Percentiles rank a stretch among this genome's conserved stretches.
Evolutionary conservation across 2,113 vertebrate genomes (phyloP).

Genomic region (Platichthys flesus): DNA sequence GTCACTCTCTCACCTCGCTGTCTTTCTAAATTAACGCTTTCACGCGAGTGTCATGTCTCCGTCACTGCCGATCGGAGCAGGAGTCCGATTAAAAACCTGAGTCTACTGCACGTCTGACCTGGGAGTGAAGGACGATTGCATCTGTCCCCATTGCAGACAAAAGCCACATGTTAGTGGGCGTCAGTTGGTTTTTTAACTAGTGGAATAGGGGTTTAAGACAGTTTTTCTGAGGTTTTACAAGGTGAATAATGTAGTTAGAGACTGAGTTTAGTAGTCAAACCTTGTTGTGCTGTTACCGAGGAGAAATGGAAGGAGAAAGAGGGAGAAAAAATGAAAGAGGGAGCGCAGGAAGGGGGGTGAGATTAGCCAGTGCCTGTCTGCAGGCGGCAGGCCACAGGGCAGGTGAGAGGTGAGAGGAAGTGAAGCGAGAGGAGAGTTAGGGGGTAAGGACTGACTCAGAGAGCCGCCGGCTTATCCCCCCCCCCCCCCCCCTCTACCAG

Average conservation of each 20-base stretch:
- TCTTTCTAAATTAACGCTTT: too few relatives aligned
- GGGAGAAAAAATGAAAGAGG: not conserved
- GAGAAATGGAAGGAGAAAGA: slow-evolving; percentile 36
- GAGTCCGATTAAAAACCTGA: too few relatives aligned
- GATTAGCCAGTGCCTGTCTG: slow-evolving; percentile 63
- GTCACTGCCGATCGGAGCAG: too few relatives aligned
- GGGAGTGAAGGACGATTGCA: too few relatives aligned
- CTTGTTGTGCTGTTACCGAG: slow-evolving; percentile 34
- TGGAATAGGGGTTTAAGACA: too few relatives aligned
- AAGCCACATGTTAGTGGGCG: too few relatives aligned
- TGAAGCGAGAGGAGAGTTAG: slow-evolving; percentile 59
- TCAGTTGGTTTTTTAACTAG: too few relatives aligned
- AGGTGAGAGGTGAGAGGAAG: slow-evolving; percentile 77
- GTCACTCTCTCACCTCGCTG: too few relatives aligned
- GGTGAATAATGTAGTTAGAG: slow-evolving; percentile 41
- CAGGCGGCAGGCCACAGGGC: slow-evolving; percentile 72
- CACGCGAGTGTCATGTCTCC: too few relatives aligned
- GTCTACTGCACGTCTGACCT: too few relatives aligned
- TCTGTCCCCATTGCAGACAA: too few relatives aligned
- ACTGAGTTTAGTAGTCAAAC: slow-evolving; percentile 33
- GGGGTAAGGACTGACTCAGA: slow-evolving; percentile 79
- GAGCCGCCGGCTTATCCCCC: slow-evolving; percentile 68
- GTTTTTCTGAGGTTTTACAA: slow-evolving; percentile 12
- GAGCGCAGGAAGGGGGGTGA: not conserved
- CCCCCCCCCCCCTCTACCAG: not conserved